A percentile compares a stretch with the other conserved stretches of the same genome.
phyloP scores from a whole-genome alignment of 2,113 vertebrate species.

The Microcebus ravelobensis region DNA sequence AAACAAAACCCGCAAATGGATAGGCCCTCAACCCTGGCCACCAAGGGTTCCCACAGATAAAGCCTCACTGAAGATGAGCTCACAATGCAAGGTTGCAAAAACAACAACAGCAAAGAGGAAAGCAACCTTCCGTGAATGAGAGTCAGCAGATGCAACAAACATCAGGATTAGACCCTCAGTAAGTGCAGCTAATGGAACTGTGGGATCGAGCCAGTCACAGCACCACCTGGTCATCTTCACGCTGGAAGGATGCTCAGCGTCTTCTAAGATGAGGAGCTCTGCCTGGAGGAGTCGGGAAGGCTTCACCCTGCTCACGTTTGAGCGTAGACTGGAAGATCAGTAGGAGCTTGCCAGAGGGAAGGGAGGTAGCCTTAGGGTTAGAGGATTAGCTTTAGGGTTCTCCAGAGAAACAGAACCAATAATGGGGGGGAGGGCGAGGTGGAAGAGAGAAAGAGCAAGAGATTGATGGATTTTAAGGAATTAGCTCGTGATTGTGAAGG shows the following conservation, averaged over 20 bases:
- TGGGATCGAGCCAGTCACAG: accelerated
- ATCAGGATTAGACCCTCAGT: neutral
- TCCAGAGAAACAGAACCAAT: neutral
- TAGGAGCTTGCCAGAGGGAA: neutral
- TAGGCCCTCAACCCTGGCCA: neutral
- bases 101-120: neutral
- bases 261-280: neutral
- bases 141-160: neutral
- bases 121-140: neutral
- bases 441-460: neutral
- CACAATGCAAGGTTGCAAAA: neutral
- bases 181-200: neutral
- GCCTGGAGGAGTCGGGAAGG: neutral
- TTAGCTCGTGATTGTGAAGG: neutral
- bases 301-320: neutral
- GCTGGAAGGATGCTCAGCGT: neutral
- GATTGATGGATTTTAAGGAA: neutral
- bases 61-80: neutral
- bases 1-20: neutral
- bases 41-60: neutral
- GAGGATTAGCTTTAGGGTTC: neutral
- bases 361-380: neutral
- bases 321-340: neutral
- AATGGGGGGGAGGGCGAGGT: neutral
- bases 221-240: too few species aligned